A percentile compares a stretch with the other conserved stretches of the same genome.
phyloP scores from a whole-genome alignment of 1,140 invertebrate species.

The Monochamus saltuarius region DNA sequence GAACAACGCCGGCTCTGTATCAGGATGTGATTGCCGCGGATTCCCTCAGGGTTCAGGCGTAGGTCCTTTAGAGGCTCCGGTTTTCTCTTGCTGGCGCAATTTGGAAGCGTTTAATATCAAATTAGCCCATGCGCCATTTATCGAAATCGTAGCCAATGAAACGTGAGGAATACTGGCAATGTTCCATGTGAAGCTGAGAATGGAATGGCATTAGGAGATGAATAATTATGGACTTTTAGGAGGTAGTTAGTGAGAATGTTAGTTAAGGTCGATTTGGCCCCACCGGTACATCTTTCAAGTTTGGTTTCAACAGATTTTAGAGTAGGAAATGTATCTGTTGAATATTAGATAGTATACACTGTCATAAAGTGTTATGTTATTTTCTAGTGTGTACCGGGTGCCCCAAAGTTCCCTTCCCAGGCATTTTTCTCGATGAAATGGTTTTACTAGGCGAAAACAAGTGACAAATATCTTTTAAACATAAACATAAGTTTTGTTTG shows the following conservation, averaged over 20 bases:
- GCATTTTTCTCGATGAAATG: no score
- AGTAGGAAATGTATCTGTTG: no score
- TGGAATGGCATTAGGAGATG: constrained; percentile 18
- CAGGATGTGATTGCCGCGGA: constrained; percentile 23
- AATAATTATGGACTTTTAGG: constrained; percentile 15
- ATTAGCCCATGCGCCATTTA: constrained; percentile 41
- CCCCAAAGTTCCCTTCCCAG: no score
- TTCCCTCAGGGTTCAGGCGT: not conserved
- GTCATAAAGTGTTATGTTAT: no score
- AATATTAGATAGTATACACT: no score
- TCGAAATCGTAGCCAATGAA: constrained; percentile 18
- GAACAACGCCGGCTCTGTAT: constrained; percentile 33
- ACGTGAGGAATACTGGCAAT: constrained; percentile 2
- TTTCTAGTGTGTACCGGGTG: no score
- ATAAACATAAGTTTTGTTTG: no score
- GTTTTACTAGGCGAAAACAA: no score
- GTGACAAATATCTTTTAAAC: no score
- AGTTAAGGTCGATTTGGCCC: constrained; percentile 25
- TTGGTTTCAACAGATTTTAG: no score
- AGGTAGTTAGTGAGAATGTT: constrained; percentile 27
- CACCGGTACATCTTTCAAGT: no score
- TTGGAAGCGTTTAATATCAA: constrained; percentile 43
- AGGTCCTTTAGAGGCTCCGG: constrained; percentile 8
- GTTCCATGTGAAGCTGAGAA: constrained; percentile 8
- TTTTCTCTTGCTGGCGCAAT: constrained; percentile 30